Evolutionary conservation across 2,113 vertebrate species (phyloP).

Genomic region (Brachyhypopomus occidentalis): DNA sequence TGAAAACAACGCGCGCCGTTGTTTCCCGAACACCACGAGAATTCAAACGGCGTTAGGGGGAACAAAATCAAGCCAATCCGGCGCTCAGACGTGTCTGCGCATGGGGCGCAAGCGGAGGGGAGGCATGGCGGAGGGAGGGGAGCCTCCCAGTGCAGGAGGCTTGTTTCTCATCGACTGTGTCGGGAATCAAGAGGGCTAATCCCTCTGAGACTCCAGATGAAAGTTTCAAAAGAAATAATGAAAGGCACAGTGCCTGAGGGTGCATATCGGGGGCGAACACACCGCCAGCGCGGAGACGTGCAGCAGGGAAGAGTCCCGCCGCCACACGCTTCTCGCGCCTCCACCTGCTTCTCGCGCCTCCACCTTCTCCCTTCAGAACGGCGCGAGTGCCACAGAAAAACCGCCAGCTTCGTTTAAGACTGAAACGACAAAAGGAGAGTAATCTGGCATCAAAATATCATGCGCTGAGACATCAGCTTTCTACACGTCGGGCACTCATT

Average conservation of each 20-base stretch:
- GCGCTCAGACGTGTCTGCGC: constrained; percentile 64
- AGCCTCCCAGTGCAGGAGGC: constrained; percentile 74
- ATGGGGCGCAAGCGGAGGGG: background rate
- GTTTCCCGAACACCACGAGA: constrained; percentile 30
- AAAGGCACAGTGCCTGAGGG: constrained; percentile 77
- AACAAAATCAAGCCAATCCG: constrained; percentile 47
- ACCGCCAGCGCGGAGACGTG: constrained; percentile 70
- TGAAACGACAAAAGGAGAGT: constrained; percentile 69
- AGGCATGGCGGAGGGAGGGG: constrained; percentile 41
- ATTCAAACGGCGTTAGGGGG: constrained; percentile 32
- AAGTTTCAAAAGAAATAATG: constrained; percentile 83
- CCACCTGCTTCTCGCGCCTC: constrained; percentile 67
- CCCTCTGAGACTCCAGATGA: constrained; percentile 79
- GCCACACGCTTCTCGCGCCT: constrained; percentile 64
- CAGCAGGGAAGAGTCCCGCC: constrained; percentile 68
- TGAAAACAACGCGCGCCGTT: constrained; percentile 17
- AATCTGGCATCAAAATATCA: constrained; percentile 59
- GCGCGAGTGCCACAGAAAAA: constrained; percentile 59
- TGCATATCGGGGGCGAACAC: constrained; percentile 75
- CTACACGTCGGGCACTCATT: background rate
- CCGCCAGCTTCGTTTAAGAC: constrained; percentile 69
- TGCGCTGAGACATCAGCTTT: background rate
- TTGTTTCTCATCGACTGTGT: constrained; percentile 81
- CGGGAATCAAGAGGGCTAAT: constrained; percentile 82
- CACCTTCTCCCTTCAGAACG: constrained; percentile 66